These are phyloP conservation scores for Copidosoma floridanum DNA, from an alignment of 1,140 invertebrate genomes.

Conservation along the genomic window DNA sequence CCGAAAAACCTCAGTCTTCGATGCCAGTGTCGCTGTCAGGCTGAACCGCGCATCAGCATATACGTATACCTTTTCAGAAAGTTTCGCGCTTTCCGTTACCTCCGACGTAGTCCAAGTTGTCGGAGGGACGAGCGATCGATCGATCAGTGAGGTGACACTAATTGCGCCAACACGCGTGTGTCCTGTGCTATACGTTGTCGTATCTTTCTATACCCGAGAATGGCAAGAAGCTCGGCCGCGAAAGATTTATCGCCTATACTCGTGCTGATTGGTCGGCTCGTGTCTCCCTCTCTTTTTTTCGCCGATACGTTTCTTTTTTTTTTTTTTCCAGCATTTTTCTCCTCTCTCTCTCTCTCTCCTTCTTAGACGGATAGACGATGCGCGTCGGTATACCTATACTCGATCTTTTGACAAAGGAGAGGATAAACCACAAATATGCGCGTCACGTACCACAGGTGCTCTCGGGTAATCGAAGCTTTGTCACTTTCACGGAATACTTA, in stretches of 20 bases:
- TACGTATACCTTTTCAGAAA: no score
- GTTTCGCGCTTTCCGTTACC: slow-evolving; percentile 13
- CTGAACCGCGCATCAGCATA: no score
- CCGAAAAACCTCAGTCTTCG: no score
- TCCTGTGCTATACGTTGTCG: no score
- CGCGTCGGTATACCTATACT: no score
- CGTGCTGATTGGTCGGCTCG: slow-evolving; percentile 39
- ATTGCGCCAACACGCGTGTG: slow-evolving; percentile 43
- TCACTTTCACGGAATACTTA: not conserved
- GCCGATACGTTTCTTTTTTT: not conserved
- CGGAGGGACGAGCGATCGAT: slow-evolving; percentile 40
- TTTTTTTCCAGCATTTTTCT: not conserved
- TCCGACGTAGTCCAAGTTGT: slow-evolving; percentile 30
- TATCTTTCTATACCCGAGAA: no score
- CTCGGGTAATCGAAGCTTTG: not conserved
- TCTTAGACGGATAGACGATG: no score
- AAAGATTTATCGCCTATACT: slow-evolving; percentile 49
- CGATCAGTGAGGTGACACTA: slow-evolving; percentile 50
- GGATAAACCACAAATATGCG: no score
- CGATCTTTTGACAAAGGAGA: no score
- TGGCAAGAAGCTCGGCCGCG: slow-evolving; percentile 38
- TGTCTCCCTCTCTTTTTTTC: no score
- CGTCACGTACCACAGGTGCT: no score
- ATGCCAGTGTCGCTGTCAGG: no score
- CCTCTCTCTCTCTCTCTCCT: not conserved